Conservation (phyloP, 2,888 invertebrate genomes). For the Parelbella ahira region DNA sequence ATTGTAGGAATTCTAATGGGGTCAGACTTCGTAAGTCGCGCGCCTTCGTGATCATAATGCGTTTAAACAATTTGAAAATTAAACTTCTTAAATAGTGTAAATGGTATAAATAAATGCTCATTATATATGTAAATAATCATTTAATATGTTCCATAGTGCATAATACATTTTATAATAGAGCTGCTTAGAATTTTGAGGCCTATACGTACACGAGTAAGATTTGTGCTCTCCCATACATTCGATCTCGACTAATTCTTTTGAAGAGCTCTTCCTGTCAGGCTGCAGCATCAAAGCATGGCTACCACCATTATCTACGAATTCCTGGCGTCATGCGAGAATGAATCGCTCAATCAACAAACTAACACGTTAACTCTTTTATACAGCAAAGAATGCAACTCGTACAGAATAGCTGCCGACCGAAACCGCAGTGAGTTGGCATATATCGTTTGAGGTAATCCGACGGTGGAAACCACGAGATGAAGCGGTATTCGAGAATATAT, state of each 20-base stretch:
- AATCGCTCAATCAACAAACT: slow-evolving; percentile 64
- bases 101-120: no score
- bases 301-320: slow-evolving; percentile 32
- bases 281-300: slow-evolving; percentile 15
- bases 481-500: slow-evolving; percentile 29
- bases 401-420: slow-evolving; percentile 44
- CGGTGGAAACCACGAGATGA: slow-evolving; percentile 34
- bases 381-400: slow-evolving; percentile 39
- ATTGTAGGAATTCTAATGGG: no score
- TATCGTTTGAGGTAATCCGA: slow-evolving; percentile 33
- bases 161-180: no score
- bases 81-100: no score
- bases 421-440: slow-evolving; percentile 62
- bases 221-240: no score
- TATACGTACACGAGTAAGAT: no score
- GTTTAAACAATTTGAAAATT: no score
- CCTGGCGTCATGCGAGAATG: slow-evolving; percentile 46
- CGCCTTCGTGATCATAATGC: no score
- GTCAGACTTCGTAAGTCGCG: no score
- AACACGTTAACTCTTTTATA: slow-evolving; percentile 54
- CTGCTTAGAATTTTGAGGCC: no score
- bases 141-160: no score
- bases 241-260: slow-evolving; percentile 19
- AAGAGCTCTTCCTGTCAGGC: slow-evolving; percentile 17
- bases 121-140: no score